phyloP scores from a whole-genome alignment of 2,113 vertebrate genomes.

The Thamnaconus septentrionalis region DNA sequence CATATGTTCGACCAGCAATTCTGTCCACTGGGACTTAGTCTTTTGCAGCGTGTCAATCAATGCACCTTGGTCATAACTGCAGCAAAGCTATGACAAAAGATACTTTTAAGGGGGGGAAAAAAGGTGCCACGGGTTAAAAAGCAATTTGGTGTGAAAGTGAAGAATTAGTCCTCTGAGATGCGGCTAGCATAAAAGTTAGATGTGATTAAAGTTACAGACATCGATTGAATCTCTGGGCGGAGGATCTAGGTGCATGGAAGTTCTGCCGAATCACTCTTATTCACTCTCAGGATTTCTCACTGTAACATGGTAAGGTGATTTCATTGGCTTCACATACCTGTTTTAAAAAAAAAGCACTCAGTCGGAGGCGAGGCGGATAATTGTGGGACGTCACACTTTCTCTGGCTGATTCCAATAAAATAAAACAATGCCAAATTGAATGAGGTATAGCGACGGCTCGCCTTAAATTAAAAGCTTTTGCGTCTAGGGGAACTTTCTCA shows the following conservation, averaged over 20 bases:
- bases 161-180: conserved; percentile 64
- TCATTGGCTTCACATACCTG: conserved; percentile 51
- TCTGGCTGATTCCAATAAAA: conserved; percentile 15
- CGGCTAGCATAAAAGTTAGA: conserved; percentile 59
- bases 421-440: conserved; percentile 54
- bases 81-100: conserved; percentile 46
- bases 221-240: conserved; percentile 59
- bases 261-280: conserved; percentile 37
- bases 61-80: conserved; percentile 35
- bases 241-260: conserved; percentile 29
- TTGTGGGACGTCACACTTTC: conserved; percentile 21
- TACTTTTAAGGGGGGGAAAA: conserved; percentile 35
- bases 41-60: conserved; percentile 56
- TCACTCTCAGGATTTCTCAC: conserved; percentile 55
- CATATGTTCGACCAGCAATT: conserved; percentile 15
- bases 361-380: not conserved
- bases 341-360: conserved; percentile 6
- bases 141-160: conserved; percentile 70
- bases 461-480: conserved; percentile 69
- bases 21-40: conserved; percentile 30
- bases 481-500: conserved; percentile 69
- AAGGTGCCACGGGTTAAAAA: conserved; percentile 49
- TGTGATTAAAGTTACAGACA: conserved; percentile 68
- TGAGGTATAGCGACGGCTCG: conserved; percentile 51
- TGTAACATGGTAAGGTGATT: conserved; percentile 44